A percentile compares a stretch with the other conserved stretches of the same genome.
Conservation (phyloP, 30 jellyfish, hydroid and myxozoan genomes). For the Pseudorhiza aurosa region DNA sequence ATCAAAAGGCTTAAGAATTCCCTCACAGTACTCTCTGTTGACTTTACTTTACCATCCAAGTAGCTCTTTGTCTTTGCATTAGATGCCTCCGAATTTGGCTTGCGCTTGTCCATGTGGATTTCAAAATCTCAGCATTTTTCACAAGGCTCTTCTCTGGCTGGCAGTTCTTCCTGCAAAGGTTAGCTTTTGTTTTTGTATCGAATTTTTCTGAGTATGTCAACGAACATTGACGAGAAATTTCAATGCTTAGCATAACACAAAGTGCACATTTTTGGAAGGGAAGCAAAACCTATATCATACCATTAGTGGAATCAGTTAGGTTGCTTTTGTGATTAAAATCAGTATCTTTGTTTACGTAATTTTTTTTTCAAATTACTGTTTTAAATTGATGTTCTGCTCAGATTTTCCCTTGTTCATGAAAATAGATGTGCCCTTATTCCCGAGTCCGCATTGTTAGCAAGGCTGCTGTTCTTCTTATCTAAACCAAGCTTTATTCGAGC, state of each 20-base stretch:
- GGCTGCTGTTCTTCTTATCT: too few species aligned
- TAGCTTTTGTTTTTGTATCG: background rate
- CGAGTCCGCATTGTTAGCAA: too few species aligned
- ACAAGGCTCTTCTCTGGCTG: slow-evolving; percentile 68
- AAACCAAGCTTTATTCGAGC: too few species aligned
- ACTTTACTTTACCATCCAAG: background rate
- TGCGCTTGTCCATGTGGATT: slow-evolving; percentile 44
- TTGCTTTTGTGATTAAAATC: background rate
- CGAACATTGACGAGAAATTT: too few species aligned
- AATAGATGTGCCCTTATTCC: too few species aligned
- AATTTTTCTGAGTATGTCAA: background rate
- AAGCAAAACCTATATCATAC: too few species aligned
- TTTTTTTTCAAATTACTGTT: background rate
- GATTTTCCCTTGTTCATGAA: too few species aligned
- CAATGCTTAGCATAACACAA: too few species aligned
- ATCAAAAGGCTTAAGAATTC: too few species aligned
- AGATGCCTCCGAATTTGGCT: slow-evolving; percentile 53
- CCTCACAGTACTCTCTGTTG: too few species aligned
- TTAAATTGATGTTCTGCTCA: background rate
- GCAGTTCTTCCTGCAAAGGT: slow-evolving; percentile 57
- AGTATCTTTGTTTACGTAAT: background rate
- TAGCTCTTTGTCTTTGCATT: background rate
- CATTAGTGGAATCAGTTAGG: too few species aligned
- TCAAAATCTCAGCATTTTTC: slow-evolving; percentile 34
- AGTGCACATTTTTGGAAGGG: too few species aligned